A percentile compares a stretch with the other conserved stretches of the same genome.
Evolutionary conservation across 1,140 invertebrate species (phyloP).

Genomic region (Conus betulinus): DNA sequence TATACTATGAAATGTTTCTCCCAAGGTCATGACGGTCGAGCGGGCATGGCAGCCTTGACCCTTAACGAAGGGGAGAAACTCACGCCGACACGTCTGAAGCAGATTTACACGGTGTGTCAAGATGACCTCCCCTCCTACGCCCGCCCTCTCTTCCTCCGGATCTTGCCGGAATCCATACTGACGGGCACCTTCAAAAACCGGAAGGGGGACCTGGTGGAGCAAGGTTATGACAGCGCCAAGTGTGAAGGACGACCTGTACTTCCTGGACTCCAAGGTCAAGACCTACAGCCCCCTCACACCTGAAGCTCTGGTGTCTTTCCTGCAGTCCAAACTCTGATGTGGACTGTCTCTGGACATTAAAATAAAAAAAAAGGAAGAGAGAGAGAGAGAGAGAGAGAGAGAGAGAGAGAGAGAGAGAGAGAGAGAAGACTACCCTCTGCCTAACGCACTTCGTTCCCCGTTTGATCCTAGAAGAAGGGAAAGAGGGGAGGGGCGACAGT

Average conservation of each 20-base stretch:
- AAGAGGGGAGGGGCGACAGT: too few relatives aligned
- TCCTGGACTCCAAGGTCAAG: slow-evolving; percentile 78
- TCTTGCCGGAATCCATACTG: slow-evolving; percentile 72
- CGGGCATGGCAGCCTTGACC: slow-evolving; percentile 94
- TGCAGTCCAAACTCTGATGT: slow-evolving; percentile 35
- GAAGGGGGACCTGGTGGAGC: slow-evolving; percentile 83
- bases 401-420: too few relatives aligned
- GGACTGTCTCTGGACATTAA: neutral
- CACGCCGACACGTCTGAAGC: slow-evolving; percentile 42
- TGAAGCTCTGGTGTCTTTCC: slow-evolving; percentile 73
- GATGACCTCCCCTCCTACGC: slow-evolving; percentile 87
- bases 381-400: too few relatives aligned
- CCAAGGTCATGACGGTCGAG: slow-evolving; percentile 89
- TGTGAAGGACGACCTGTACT: slow-evolving; percentile 88
- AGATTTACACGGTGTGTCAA: slow-evolving; percentile 59
- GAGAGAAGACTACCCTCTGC: too few relatives aligned
- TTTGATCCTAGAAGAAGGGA: too few relatives aligned
- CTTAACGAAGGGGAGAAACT: slow-evolving; percentile 70
- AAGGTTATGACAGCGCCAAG: slow-evolving; percentile 88
- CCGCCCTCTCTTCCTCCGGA: slow-evolving; percentile 89
- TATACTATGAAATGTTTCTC: slow-evolving; percentile 63
- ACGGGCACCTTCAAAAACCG: slow-evolving; percentile 66
- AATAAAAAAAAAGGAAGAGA: too few relatives aligned
- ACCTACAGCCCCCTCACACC: slow-evolving; percentile 81
- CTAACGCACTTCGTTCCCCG: too few relatives aligned